Percentiles rank a stretch among this genome's conserved stretches.
Conservation (phyloP, 2,888 invertebrate species). For the Odiellus spinosus region DNA sequence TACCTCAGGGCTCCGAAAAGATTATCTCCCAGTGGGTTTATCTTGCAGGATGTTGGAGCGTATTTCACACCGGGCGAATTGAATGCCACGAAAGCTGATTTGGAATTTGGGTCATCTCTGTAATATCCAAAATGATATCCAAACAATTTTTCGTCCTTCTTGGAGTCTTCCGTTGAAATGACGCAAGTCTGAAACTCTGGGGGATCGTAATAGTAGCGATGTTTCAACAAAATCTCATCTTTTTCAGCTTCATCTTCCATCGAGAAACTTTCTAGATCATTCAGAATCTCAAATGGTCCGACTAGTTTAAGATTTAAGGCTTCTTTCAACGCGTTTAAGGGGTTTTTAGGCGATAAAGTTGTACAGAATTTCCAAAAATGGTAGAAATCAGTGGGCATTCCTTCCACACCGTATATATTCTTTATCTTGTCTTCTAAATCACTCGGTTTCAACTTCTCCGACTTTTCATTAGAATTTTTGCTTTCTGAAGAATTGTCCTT, state of each 20-base stretch:
- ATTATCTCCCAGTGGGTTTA: constrained; percentile 56
- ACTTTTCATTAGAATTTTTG: no score
- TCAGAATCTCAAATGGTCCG: constrained; percentile 71
- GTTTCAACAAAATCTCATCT: constrained; percentile 40
- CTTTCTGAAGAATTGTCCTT: no score
- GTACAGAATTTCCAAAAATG: constrained; percentile 36
- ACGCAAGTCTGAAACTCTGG: constrained; percentile 65
- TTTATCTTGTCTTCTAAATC: no score
- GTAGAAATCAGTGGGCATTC: constrained; percentile 78
- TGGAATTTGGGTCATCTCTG: constrained; percentile 54
- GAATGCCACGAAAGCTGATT: constrained; percentile 58
- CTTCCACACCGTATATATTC: no score
- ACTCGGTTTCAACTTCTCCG: no score
- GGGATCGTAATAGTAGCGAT: constrained; percentile 84
- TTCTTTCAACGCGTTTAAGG: constrained; percentile 40
- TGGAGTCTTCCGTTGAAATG: no score
- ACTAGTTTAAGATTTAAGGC: constrained; percentile 52
- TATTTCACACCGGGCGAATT: constrained; percentile 48
- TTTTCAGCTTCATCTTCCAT: no score
- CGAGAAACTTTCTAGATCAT: constrained; percentile 38
- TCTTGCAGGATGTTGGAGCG: constrained; percentile 34
- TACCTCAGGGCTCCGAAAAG: constrained; percentile 63
- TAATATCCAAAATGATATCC: constrained; percentile 79
- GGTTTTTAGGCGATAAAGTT: constrained; percentile 17
- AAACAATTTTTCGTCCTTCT: constrained; percentile 36